These are phyloP conservation scores for Polyodon spathula DNA, from an alignment of 2,113 vertebrate genomes.

Conservation along the genomic window DNA sequence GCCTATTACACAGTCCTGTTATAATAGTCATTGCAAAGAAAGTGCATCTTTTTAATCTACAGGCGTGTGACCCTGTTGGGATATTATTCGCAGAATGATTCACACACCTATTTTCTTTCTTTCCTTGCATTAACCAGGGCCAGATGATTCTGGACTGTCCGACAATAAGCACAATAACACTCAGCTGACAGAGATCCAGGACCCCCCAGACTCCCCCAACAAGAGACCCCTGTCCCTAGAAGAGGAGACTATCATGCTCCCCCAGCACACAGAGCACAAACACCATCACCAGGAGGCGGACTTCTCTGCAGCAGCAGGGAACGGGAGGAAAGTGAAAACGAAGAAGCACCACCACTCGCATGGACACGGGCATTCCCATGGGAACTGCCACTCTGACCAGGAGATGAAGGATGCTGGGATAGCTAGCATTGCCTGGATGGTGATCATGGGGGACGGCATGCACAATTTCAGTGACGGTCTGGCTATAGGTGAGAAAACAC, in stretches of 20 bases:
- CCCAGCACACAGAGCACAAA: constrained; percentile 33
- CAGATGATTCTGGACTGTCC: constrained; percentile 58
- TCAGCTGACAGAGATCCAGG: constrained; percentile 71
- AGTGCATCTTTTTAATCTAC: no score
- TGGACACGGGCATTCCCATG: constrained; percentile 73
- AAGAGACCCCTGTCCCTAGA: constrained; percentile 55
- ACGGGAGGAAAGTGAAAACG: constrained; percentile 43
- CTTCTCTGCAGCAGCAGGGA: constrained; percentile 46
- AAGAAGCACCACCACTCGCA: constrained; percentile 74
- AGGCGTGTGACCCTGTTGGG: no score
- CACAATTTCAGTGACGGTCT: constrained; percentile 97
- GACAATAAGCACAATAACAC: constrained; percentile 75
- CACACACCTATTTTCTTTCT: background rate
- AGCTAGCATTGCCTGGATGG: constrained; percentile 98
- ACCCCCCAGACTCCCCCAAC: constrained; percentile 62
- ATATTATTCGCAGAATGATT: no score
- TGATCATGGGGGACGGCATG: constrained; percentile 98
- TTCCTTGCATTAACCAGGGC: constrained; percentile 42
- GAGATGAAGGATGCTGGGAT: constrained; percentile 93
- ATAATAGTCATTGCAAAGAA: background rate
- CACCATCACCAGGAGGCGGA: constrained; percentile 41
- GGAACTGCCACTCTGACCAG: constrained; percentile 90
- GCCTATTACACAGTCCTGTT: no score
- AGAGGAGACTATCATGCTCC: constrained; percentile 47
- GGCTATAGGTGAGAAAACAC: constrained; percentile 76